These are phyloP conservation scores for Phasia obesa DNA, from an alignment of 2,888 invertebrate species.

Conservation along the genomic window DNA sequence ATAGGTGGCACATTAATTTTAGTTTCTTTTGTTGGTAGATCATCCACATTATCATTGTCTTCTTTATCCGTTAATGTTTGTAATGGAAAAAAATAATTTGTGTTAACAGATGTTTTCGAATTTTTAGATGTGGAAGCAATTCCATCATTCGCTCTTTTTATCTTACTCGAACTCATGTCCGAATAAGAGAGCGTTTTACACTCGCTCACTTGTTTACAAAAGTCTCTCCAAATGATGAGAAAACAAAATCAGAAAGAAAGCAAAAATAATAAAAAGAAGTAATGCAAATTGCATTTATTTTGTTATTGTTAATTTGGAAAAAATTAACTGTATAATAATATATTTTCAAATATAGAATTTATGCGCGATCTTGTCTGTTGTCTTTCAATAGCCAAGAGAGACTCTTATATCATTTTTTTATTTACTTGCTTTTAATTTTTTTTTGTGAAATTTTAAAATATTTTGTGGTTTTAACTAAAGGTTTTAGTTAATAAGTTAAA, in stretches of 20 bases:
- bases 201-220: neutral
- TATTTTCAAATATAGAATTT: no score
- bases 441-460: no score
- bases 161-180: no score
- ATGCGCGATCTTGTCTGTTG: no score
- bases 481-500: no score
- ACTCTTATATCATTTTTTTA: no score
- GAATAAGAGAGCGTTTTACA: neutral
- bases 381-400: no score
- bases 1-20: neutral
- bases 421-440: no score
- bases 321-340: neutral
- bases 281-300: neutral
- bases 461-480: no score
- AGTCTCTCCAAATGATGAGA: neutral
- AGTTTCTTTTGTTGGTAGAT: neutral
- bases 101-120: neutral
- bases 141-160: neutral
- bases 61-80: no score
- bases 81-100: neutral
- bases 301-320: neutral
- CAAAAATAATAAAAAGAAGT: neutral
- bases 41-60: neutral
- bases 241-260: no score
- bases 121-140: conserved; percentile 2